Base-by-base conservation (phyloP, 2,888 invertebrate species). In the Synergus umbraculus region DNA sequence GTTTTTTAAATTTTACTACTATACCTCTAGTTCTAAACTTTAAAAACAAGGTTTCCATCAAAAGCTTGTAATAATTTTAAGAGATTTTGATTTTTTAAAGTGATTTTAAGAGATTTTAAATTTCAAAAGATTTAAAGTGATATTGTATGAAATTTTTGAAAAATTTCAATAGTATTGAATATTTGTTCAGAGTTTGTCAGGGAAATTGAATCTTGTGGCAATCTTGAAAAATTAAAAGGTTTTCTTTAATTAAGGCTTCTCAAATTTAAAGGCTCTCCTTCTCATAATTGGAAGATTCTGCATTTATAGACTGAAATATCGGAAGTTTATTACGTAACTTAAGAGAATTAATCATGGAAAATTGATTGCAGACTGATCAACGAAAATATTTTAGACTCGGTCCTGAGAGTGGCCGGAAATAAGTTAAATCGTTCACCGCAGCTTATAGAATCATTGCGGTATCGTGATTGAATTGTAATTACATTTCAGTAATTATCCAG, bases 401-500 rank as follows among this genome's bases (percentile, higher is more conserved):
- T 12, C 22, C 22, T 22, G 60, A 60, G 22, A 60, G 60, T 22
- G 22, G 60, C 60, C 60, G 60, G 22, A 60, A 60, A 60, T 60
- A 22, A 60, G 60, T 22, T 60, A 22, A 22, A 60, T 60, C 22
- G 60, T 60, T 22, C 60, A 22, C 22, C 22, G 22, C 10, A 60
- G 60, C 22, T 60, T 60, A 60, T 60, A 12, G 22, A 60, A 60
- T 60, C 60, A 60, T 60, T 60, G 60, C 60, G 60, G 60, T 22
- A 0, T 22, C 60, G 18, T 60, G 60, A 60, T 60, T 60, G 60
- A 60, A 60, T 60, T 60, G 22, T 60, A 60, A 60, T 60, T 22
- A 60, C 22, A 60, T 60, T 60, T 60, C 60, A 60, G 60, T 60
- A 60, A 60, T 60, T 60, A 60, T 18, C 60, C 22, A 60, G 22